Conservation (phyloP, 2,797 vertebrate species). For the Sebastes kiyomatsui region DNA sequence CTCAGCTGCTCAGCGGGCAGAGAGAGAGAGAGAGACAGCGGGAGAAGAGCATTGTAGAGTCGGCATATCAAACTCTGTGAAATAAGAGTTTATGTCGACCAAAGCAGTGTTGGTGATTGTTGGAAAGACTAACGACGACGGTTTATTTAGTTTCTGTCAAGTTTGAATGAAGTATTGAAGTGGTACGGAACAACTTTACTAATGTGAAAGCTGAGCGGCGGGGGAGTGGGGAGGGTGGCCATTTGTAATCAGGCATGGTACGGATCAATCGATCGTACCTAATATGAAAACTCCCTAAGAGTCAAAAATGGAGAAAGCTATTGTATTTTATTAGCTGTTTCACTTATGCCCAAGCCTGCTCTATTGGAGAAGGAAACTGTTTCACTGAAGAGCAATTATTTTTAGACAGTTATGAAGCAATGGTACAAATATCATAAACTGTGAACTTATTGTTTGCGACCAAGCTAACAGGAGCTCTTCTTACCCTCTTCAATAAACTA, state of each 20-base stretch:
- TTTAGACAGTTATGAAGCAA: neutral
- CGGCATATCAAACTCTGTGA: too few species aligned
- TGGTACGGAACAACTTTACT: too few species aligned
- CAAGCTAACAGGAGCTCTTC: neutral
- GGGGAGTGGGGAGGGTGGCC: too few species aligned
- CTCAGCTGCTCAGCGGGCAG: too few species aligned
- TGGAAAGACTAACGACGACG: too few species aligned
- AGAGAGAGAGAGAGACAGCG: too few species aligned
- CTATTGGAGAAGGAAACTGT: neutral
- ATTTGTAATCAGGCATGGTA: too few species aligned
- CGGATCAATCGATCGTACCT: accelerated
- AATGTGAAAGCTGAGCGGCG: too few species aligned
- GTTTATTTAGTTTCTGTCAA: too few species aligned
- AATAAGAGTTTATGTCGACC: too few species aligned
- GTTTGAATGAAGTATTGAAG: neutral
- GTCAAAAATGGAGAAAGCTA: neutral
- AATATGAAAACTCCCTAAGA: neutral
- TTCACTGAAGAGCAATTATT: neutral
- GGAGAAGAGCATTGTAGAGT: too few species aligned
- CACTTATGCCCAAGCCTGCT: neutral
- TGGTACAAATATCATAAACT: neutral
- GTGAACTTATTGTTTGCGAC: neutral
- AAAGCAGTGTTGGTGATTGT: too few species aligned
- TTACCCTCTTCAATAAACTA: neutral
- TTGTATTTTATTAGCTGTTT: neutral